Evolutionary conservation across 2,888 invertebrate species (phyloP), one percentile per base, ranked within the genome.

Genomic region (Pristionchus exspectatus): DNA sequence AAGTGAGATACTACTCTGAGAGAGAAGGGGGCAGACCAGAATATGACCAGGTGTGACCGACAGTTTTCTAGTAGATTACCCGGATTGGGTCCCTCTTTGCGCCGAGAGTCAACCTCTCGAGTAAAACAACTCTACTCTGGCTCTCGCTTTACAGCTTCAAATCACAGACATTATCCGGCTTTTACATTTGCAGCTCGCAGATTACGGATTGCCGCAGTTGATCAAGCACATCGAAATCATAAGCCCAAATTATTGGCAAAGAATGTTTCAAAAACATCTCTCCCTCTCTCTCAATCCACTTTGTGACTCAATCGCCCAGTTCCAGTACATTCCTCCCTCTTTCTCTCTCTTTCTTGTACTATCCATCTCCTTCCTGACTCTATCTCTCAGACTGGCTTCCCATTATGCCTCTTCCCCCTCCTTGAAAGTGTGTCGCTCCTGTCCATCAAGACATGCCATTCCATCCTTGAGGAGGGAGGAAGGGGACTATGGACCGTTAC

Each of bases 381-480:
- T 33, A n/a, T 72, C 72, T 77, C 77, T 77, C 77, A 77, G 77
- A 77, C 77, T 44, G 77, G 77, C 77, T 77, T 44, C 59, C 27
- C 88, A 81, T 89, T 89, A 83, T 84, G 66, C 88, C 59, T 59
- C 81, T 84, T 27, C 63, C 50, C 86, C 72, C 56, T 59, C 89
- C 87, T 87, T 88, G 90, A 88, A 89, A 90, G 85, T 84, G 90
- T 90, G 90, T 81, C 86, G 21, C 50, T 66, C 91, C 44, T 56
- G 50, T 54, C 54, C 66, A 83, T 72, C 77, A 77, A 77, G 38
- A 38, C 21, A 77, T 77, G 77, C 44, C 77, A 77, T 77, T 77
- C 77, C 77, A 77, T 77, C 44, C 72, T 72, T 38, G 38, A 38
- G 38, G 72, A 72, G 72, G 30, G 21, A 30, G 9, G 74, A 74